Conservation (phyloP, 2,888 invertebrate genomes). For the Spicauda simplicius region DNA sequence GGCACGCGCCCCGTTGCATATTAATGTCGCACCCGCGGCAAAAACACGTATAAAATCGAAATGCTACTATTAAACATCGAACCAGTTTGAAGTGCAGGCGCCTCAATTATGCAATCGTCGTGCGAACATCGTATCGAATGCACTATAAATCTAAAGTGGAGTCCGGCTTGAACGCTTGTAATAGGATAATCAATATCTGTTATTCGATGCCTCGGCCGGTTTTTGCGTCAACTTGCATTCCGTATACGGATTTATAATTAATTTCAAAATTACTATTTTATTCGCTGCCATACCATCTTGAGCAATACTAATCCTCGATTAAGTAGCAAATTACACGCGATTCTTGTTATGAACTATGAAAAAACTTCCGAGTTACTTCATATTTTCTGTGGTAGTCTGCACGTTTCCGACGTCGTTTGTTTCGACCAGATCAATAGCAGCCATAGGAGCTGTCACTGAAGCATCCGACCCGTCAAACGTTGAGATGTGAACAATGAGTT, state of each 20-base stretch:
- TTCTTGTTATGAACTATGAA: not conserved
- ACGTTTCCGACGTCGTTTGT: slow-evolving; percentile 7
- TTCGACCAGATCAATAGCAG: slow-evolving; percentile 31
- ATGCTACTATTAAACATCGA: slow-evolving; percentile 67
- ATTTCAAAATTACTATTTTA: slow-evolving; percentile 13
- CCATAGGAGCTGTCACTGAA: slow-evolving; percentile 39
- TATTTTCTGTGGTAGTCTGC: not conserved
- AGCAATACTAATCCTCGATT: slow-evolving; percentile 9
- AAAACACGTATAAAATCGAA: slow-evolving; percentile 75
- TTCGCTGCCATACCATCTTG: slow-evolving; percentile 3
- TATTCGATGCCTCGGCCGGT: slow-evolving; percentile 48
- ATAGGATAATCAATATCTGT: slow-evolving; percentile 58
- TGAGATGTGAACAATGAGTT: slow-evolving; percentile 55
- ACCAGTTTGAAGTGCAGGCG: slow-evolving; percentile 69
- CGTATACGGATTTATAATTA: slow-evolving; percentile 28
- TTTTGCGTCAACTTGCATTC: slow-evolving; percentile 40
- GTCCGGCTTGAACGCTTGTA: slow-evolving; percentile 49
- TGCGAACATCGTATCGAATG: slow-evolving; percentile 30
- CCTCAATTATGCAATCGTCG: slow-evolving; percentile 58
- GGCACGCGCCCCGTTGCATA: slow-evolving; percentile 81
- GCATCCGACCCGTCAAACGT: slow-evolving; percentile 41
- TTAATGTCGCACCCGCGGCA: slow-evolving; percentile 70
- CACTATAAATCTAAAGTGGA: slow-evolving; percentile 35
- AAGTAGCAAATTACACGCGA: slow-evolving; percentile 15
- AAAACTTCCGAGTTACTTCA: not conserved